These are phyloP conservation scores for Maniola hyperantus DNA, from an alignment of 2,888 invertebrate species.

Conservation along the genomic window DNA sequence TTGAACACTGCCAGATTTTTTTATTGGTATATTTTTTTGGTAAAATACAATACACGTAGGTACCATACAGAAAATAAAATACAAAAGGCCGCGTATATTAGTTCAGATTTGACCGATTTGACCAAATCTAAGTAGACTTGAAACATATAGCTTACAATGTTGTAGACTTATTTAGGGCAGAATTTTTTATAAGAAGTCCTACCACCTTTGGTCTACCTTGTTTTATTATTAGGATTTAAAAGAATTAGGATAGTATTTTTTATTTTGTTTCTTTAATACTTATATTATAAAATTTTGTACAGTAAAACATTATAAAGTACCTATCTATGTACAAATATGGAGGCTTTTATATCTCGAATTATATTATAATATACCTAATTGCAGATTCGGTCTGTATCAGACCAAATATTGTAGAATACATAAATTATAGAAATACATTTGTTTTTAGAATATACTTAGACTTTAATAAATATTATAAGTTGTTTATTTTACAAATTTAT, in stretches of 20 bases:
- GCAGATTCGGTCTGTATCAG: conserved; percentile 75
- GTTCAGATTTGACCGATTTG: neutral
- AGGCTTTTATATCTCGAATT: conserved; percentile 50
- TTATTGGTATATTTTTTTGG: no score
- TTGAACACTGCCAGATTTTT: no score
- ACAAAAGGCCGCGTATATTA: no score
- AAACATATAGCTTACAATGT: neutral
- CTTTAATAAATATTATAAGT: conserved; percentile 11
- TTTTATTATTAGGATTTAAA: neutral
- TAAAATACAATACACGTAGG: no score
- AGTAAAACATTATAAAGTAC: conserved; percentile 30
- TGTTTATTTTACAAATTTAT: conserved; percentile 30
- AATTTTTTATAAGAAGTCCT: neutral
- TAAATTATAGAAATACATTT: conserved; percentile 22
- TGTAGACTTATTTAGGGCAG: neutral
- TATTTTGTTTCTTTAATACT: neutral
- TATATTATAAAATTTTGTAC: conserved; percentile 7
- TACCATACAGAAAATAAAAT: no score
- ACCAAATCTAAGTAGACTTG: neutral
- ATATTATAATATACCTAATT: conserved; percentile 20
- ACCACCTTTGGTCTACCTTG: neutral
- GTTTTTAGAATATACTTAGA: neutral
- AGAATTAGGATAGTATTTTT: conserved; percentile 6
- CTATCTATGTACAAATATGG: conserved; percentile 52
- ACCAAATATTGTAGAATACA: conserved; percentile 44